A percentile compares a stretch with the other conserved stretches of the same genome.
Conservation (phyloP, 23 tunicate species). For the Phallusia fumigata region DNA sequence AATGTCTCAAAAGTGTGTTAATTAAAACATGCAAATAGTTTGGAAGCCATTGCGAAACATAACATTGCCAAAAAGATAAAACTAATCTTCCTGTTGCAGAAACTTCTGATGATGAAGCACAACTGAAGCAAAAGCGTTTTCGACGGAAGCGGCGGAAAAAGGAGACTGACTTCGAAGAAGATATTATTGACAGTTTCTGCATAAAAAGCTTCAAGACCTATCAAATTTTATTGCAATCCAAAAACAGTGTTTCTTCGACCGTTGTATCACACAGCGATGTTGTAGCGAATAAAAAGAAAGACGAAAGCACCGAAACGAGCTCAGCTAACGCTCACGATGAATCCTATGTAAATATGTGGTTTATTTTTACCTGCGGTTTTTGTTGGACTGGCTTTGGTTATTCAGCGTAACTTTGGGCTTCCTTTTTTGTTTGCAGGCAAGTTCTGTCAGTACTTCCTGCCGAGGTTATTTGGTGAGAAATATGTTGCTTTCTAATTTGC, state of each 20-base stretch:
- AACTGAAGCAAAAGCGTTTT: constrained; percentile 28
- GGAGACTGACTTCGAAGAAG: constrained; percentile 47
- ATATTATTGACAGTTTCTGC: constrained; percentile 69
- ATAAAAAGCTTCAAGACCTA: constrained; percentile 57
- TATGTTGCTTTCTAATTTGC: not conserved
- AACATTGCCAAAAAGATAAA: not conserved
- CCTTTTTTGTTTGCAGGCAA: constrained; percentile 31
- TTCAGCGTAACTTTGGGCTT: not conserved
- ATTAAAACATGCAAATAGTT: not conserved
- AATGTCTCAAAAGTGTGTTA: not conserved
- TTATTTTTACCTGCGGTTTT: not conserved
- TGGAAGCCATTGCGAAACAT: no score
- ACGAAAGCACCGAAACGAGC: constrained; percentile 68
- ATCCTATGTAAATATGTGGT: constrained; percentile 44
- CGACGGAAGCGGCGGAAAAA: constrained; percentile 41
- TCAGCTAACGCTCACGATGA: constrained; percentile 62
- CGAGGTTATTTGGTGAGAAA: constrained; percentile 62
- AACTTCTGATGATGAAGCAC: constrained; percentile 46
- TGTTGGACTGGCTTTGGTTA: no score
- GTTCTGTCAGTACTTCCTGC: constrained; percentile 43
- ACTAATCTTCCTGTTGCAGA: no score
- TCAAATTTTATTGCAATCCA: constrained; percentile 25
- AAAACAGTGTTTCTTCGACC: not conserved
- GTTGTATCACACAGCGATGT: not conserved
- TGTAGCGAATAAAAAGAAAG: not conserved